phyloP scores from a whole-genome alignment of 2,888 invertebrate genomes.

The Cerastis leucographa region DNA sequence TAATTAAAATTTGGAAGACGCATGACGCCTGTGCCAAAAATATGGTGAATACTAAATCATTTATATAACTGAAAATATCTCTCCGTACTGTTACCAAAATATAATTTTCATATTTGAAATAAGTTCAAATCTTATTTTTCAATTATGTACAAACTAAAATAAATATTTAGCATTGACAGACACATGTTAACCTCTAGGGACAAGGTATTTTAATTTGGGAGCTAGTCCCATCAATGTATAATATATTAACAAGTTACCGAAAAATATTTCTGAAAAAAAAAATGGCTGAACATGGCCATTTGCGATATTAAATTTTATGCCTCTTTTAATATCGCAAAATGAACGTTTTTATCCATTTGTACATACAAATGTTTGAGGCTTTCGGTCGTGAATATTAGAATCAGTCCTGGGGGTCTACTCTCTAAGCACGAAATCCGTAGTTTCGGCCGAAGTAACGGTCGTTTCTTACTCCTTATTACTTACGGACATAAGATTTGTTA shows the following conservation, averaged over 20 bases:
- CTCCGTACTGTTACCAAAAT: neutral
- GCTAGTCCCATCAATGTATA: conserved; percentile 17
- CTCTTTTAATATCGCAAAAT: conserved; percentile 51
- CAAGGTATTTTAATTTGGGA: neutral
- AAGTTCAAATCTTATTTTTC: neutral
- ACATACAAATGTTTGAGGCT: conserved; percentile 39
- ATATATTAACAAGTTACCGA: conserved; percentile 22
- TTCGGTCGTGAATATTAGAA: conserved; percentile 40
- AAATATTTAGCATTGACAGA: neutral
- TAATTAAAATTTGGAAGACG: neutral
- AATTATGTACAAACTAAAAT: neutral
- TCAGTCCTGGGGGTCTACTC: no score
- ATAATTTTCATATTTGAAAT: neutral
- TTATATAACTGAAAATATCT: neutral
- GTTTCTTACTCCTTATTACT: no score
- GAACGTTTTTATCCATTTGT: conserved; percentile 46
- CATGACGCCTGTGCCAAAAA: neutral
- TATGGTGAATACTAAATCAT: neutral
- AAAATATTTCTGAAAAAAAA: conserved; percentile 31
- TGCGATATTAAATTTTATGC: conserved; percentile 60
- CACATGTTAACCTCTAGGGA: neutral
- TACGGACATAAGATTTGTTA: no score
- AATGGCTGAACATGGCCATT: conserved; percentile 46
- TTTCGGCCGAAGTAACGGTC: no score
- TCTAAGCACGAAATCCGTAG: no score